Evolutionary conservation across 2,797 vertebrate genomes (phyloP).

Genomic region (Cyclopterus lumpus): DNA sequence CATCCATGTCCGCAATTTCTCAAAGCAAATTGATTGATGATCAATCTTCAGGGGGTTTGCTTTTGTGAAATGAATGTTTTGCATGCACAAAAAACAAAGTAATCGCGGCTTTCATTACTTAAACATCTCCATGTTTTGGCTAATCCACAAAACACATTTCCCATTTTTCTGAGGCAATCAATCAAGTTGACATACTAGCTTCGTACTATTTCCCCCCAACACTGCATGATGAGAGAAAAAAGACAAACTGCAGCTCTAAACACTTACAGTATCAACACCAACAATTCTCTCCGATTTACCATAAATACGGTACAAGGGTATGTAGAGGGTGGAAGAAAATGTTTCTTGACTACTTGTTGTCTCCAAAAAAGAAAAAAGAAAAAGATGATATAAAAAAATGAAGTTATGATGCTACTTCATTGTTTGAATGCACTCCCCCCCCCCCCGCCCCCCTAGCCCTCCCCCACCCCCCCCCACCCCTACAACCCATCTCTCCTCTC

Average conservation of each 20-base stretch:
- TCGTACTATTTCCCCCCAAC: slow-evolving; percentile 54
- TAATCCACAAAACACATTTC: slow-evolving; percentile 72
- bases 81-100: slow-evolving; percentile 60
- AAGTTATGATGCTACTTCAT: slow-evolving; percentile 77
- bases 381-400: slow-evolving; percentile 64
- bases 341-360: slow-evolving; percentile 87
- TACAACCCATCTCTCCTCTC: slow-evolving; percentile 52
- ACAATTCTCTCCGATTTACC: slow-evolving; percentile 49
- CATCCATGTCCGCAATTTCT: slow-evolving; percentile 76
- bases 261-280: slow-evolving; percentile 54
- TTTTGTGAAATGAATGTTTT: slow-evolving; percentile 67
- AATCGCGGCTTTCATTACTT: slow-evolving; percentile 71
- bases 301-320: slow-evolving; percentile 66
- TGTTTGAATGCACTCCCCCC: slow-evolving; percentile 66
- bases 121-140: slow-evolving; percentile 74
- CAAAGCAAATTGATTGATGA: slow-evolving; percentile 77
- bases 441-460: neutral
- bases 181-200: slow-evolving; percentile 71
- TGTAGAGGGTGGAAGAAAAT: slow-evolving; percentile 90
- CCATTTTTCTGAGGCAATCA: slow-evolving; percentile 73
- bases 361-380: slow-evolving; percentile 41
- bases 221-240: slow-evolving; percentile 62
- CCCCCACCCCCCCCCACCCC: neutral
- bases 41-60: slow-evolving; percentile 64
- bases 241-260: slow-evolving; percentile 69